Conservation (phyloP, 2,113 vertebrate species). For the Natator depressus region DNA sequence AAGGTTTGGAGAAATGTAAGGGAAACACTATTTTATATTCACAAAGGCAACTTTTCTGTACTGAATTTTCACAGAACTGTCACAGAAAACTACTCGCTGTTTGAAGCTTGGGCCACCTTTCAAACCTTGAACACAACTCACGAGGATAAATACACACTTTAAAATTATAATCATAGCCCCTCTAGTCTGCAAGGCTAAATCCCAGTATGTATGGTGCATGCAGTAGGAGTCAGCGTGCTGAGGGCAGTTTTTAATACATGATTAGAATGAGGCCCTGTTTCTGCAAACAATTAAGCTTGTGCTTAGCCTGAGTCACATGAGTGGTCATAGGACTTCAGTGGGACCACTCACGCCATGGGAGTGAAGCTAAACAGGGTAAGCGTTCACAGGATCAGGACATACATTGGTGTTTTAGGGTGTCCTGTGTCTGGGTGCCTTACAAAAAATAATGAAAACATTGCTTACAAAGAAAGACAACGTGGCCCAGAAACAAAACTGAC, state of each 20-base stretch:
- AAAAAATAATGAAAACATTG: too few species aligned
- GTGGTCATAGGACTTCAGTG: not conserved
- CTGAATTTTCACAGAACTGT: not conserved
- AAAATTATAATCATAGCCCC: not conserved
- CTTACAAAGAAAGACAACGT: not conserved
- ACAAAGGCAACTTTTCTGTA: not conserved
- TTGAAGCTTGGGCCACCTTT: not conserved
- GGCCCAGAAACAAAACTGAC: not conserved
- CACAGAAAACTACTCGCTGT: not conserved
- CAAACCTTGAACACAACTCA: not conserved
- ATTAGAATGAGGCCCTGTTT: not conserved
- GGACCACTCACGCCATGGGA: rapidly evolving
- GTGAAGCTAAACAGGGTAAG: not conserved
- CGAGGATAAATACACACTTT: not conserved
- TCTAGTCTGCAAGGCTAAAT: not conserved
- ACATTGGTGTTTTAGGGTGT: not conserved
- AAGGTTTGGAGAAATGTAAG: not conserved
- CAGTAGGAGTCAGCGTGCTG: not conserved
- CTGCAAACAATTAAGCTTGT: not conserved
- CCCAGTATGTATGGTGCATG: too few species aligned
- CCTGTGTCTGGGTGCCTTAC: too few species aligned
- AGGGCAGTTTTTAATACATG: not conserved
- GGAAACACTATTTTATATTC: not conserved
- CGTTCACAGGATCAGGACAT: not conserved
- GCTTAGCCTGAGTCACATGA: not conserved